These are phyloP conservation scores for Anabas testudineus DNA, from an alignment of 2,797 vertebrate species.

Conservation along the genomic window DNA sequence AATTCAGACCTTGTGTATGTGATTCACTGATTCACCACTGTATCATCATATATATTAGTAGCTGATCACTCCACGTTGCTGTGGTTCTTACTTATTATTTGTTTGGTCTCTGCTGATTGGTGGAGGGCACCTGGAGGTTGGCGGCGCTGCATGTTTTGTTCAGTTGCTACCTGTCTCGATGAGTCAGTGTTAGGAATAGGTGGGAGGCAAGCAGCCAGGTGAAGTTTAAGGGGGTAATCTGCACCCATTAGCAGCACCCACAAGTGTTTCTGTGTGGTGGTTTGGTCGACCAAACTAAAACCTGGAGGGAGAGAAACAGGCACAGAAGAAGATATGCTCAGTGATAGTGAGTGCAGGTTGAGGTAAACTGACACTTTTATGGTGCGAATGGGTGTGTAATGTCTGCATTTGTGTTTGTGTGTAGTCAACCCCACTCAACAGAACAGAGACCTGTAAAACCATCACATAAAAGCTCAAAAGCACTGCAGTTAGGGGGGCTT, in stretches of 20 bases:
- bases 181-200: conserved; percentile 20
- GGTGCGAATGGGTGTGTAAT: conserved; percentile 14
- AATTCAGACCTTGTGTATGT: not conserved
- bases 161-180: conserved; percentile 52
- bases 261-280: conserved; percentile 59
- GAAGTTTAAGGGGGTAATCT: conserved; percentile 46
- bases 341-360: conserved; percentile 48
- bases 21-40: not conserved
- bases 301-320: conserved; percentile 25
- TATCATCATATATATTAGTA: conserved; percentile 1
- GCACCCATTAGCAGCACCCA: conserved; percentile 58
- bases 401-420: conserved; percentile 14
- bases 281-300: conserved; percentile 32
- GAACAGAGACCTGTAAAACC: conserved; percentile 27
- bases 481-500: conserved; percentile 11
- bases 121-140: conserved; percentile 10
- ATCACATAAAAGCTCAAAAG: conserved; percentile 7
- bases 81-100: conserved; percentile 9
- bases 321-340: conserved; percentile 14
- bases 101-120: conserved; percentile 41
- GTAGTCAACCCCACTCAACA: not conserved
- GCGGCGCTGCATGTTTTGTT: conserved; percentile 47
- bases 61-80: conserved; percentile 29
- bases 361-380: conserved; percentile 46
- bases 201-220: conserved; percentile 34